A percentile compares a stretch with the other conserved stretches of the same genome.
Evolutionary conservation across 2,113 vertebrate species (phyloP).

Genomic region (Propithecus coquereli): DNA sequence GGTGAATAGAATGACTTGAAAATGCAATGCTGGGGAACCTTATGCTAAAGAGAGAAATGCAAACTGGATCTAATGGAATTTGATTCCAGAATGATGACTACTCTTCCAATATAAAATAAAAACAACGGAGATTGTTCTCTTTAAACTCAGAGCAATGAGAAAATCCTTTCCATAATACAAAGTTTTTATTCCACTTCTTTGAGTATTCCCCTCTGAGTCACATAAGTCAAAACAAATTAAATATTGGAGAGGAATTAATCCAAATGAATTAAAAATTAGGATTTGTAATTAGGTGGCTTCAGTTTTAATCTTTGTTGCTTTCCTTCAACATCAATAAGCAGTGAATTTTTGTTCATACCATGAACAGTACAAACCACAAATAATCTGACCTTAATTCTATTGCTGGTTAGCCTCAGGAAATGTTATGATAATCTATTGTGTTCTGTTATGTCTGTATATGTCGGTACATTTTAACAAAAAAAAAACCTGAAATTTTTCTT

Average conservation of each 20-base stretch:
- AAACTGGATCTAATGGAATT: not conserved
- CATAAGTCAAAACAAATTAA: constrained; percentile 23
- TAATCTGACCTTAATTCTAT: not conserved
- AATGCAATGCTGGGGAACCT: not conserved
- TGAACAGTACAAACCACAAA: not conserved
- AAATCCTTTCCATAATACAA: not conserved
- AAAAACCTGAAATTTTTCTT: not conserved
- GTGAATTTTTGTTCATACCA: not conserved
- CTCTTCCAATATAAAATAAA: not conserved
- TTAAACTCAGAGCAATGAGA: not conserved
- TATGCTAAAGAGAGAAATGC: not conserved
- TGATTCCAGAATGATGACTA: not conserved
- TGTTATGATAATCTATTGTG: not conserved
- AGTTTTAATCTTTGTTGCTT: not conserved
- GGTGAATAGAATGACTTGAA: not conserved
- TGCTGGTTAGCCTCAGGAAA: not conserved
- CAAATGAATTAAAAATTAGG: constrained; percentile 19
- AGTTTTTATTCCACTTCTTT: not conserved
- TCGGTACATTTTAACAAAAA: not conserved
- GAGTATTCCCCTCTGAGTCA: not conserved
- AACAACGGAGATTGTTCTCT: not conserved
- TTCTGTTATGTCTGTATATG: not conserved
- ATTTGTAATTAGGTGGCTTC: not conserved
- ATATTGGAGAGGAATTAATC: not conserved
- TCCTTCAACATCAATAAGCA: not conserved